Percentiles rank a stretch among this genome's conserved stretches.
These are phyloP conservation scores for Diceros bicornis DNA, from an alignment of 2,797 vertebrate species.

Conservation along the genomic window DNA sequence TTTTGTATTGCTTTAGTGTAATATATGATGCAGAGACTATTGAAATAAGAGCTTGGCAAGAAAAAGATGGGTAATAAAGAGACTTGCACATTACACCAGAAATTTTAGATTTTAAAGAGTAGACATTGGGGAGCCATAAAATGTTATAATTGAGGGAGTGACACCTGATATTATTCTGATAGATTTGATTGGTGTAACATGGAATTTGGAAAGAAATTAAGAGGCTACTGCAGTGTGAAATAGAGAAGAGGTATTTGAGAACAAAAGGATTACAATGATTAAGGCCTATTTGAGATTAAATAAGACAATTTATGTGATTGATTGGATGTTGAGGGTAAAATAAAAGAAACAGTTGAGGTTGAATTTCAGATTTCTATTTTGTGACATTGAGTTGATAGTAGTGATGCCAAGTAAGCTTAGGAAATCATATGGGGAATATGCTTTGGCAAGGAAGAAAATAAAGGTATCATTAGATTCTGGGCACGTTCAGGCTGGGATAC, in stretches of 20 bases:
- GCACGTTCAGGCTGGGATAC: background rate
- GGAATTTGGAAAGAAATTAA: background rate
- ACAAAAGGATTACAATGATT: background rate
- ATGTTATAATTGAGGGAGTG: background rate
- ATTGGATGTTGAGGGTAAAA: background rate
- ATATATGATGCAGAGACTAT: background rate
- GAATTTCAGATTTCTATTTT: slow-evolving; percentile 40
- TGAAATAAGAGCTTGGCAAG: background rate
- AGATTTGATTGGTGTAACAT: background rate
- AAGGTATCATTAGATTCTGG: background rate
- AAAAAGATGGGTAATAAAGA: background rate
- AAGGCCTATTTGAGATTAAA: background rate
- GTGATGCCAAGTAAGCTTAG: background rate
- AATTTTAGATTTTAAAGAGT: background rate
- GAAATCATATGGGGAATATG: background rate
- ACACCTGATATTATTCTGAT: background rate
- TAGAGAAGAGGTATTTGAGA: background rate
- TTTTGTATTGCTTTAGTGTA: background rate
- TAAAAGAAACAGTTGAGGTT: background rate
- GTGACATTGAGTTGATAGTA: background rate
- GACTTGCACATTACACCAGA: background rate
- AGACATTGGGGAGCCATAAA: background rate
- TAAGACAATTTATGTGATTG: background rate
- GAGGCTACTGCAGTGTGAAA: background rate
- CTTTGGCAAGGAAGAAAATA: background rate